Conservation (phyloP, 2,888 invertebrate species). For the Hoplodrina ambigua region DNA sequence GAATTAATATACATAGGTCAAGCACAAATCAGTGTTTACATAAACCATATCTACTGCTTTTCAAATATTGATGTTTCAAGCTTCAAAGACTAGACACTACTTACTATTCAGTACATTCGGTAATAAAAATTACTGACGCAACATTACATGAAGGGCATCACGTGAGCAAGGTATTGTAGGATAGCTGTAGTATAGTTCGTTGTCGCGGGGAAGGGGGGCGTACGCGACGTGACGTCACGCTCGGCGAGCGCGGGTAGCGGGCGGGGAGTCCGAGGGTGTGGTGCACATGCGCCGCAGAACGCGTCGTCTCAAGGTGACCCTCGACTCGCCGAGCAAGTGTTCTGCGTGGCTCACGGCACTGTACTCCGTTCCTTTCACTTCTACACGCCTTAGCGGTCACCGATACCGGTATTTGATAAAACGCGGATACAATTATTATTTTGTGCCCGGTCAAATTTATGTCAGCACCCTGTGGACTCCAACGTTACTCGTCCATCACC, state of each 20-base stretch:
- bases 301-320: constrained; percentile 88
- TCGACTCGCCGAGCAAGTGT: constrained; percentile 79
- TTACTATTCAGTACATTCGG: constrained; percentile 15
- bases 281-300: constrained; percentile 87
- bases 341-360: constrained; percentile 74
- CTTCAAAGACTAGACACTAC: not conserved
- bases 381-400: constrained; percentile 71
- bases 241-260: constrained; percentile 66
- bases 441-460: constrained; percentile 83
- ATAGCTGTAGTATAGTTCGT: constrained; percentile 37
- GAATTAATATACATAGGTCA: no score
- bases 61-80: not conserved
- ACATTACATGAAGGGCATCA: constrained; percentile 82
- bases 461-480: constrained; percentile 88
- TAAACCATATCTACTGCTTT: not conserved
- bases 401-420: constrained; percentile 80
- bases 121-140: constrained; percentile 66
- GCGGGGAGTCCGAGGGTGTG: constrained; percentile 84
- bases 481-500: constrained; percentile 88
- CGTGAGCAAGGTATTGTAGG: constrained; percentile 71
- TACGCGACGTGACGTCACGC: constrained; percentile 79
- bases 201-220: constrained; percentile 60
- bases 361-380: constrained; percentile 84
- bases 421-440: constrained; percentile 80
- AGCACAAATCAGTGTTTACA: no score